Percentiles rank a stretch among this genome's conserved stretches.
These are phyloP conservation scores for Vollenhovia emeryi DNA, from an alignment of 1,140 invertebrate species.

Conservation along the genomic window DNA sequence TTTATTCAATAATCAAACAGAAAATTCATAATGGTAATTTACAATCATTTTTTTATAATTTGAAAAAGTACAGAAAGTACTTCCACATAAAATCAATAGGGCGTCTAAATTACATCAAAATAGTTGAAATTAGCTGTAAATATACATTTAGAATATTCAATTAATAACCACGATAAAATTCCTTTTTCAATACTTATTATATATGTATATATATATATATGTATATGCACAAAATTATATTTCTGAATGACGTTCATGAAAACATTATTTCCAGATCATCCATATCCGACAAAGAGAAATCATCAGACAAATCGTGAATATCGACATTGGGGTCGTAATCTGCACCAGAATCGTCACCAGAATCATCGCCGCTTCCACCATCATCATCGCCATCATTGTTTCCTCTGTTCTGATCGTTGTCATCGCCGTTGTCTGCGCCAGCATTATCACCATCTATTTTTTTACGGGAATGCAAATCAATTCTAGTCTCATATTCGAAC, in stretches of 20 bases:
- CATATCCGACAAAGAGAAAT: constrained; percentile 76
- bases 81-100: neutral
- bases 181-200: constrained; percentile 34
- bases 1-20: constrained; percentile 43
- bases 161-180: constrained; percentile 32
- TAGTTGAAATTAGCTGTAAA: neutral
- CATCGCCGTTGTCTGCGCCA: constrained; percentile 79
- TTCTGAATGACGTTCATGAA: constrained; percentile 52
- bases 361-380: too few relatives aligned
- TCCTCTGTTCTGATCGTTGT: constrained; percentile 81
- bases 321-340: constrained; percentile 74
- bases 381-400: constrained; percentile 81
- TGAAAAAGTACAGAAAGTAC: neutral
- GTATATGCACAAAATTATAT: constrained; percentile 5
- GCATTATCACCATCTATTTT: constrained; percentile 80
- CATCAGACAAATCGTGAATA: constrained; percentile 71
- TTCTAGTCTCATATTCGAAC: neutral
- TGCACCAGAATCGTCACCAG: constrained; percentile 74
- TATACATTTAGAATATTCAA: constrained; percentile 32
- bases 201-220: constrained; percentile 14
- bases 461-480: constrained; percentile 28
- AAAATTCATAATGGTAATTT: constrained; percentile 32
- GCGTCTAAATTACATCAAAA: neutral
- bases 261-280: constrained; percentile 77
- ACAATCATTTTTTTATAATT: constrained; percentile 27